Conservation (phyloP, 2,113 vertebrate species). For the Odontesthes bonariensis region DNA sequence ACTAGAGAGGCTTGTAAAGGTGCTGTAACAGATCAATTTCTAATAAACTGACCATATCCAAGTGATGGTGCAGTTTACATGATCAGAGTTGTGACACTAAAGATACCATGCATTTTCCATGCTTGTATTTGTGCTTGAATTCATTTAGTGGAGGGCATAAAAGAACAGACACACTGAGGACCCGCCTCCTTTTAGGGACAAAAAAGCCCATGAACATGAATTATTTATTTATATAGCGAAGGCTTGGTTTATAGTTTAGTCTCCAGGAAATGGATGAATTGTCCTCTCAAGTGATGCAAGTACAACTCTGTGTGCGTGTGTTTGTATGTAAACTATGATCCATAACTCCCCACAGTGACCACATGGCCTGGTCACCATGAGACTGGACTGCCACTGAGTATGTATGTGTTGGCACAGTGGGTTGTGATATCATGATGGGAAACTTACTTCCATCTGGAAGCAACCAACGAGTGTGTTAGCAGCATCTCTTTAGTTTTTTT, state of each 20-base stretch:
- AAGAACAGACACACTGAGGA: background rate
- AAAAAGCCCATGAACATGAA: conserved; percentile 1
- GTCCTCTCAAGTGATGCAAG: conserved; percentile 14
- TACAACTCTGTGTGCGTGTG: conserved; percentile 17
- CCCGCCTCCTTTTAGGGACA: background rate
- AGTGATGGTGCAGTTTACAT: too few species aligned
- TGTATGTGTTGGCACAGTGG: conserved; percentile 30
- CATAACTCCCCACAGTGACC: conserved; percentile 62
- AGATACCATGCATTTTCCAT: too few species aligned
- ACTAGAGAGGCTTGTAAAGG: too few species aligned
- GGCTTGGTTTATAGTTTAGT: background rate
- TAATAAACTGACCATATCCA: too few species aligned
- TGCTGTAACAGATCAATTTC: too few species aligned
- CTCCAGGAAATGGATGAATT: conserved; percentile 11
- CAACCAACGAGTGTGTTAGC: conserved; percentile 28
- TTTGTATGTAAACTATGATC: conserved; percentile 51
- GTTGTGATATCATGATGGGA: conserved; percentile 49
- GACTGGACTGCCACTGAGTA: conserved; percentile 56
- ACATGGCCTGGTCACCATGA: conserved; percentile 70
- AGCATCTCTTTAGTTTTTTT: conserved; percentile 34
- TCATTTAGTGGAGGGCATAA: background rate
- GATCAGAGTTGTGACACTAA: too few species aligned
- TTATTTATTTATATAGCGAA: background rate
- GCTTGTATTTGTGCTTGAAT: background rate
- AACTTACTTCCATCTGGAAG: conserved; percentile 68